A percentile compares a stretch with the other conserved stretches of the same genome.
Evolutionary conservation across 2,113 vertebrate species (phyloP).

Genomic region (Zosterops lateralis): DNA sequence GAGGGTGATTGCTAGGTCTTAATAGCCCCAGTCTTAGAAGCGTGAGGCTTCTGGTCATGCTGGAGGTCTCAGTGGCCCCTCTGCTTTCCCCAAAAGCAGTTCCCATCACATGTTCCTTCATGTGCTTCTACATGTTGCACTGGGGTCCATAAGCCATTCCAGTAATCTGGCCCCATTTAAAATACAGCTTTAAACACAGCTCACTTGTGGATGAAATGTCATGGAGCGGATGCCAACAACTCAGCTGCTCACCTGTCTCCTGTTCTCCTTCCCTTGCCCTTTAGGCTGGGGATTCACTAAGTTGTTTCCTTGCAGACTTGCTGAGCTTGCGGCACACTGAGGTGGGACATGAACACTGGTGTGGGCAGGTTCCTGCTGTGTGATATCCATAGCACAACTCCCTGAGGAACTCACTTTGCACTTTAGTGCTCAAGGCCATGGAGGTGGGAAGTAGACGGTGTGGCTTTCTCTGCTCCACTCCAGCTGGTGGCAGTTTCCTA

Average conservation of each 20-base stretch:
- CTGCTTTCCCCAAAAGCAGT: not conserved
- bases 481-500: not conserved
- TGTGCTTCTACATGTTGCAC: not conserved
- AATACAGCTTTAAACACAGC: not conserved
- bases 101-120: not conserved
- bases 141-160: not conserved
- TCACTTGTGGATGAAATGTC: not conserved
- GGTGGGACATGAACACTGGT: rapidly evolving
- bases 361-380: not conserved
- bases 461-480: not conserved
- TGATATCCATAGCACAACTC: not conserved
- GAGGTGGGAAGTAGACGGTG: not conserved
- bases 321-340: rapidly evolving
- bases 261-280: not conserved
- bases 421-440: rapidly evolving
- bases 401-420: not conserved
- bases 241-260: not conserved
- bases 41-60: rapidly evolving
- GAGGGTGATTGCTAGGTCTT: not conserved
- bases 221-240: not conserved
- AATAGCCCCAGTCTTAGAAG: not conserved
- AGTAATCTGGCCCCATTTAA: not conserved
- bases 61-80: not conserved
- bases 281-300: not conserved
- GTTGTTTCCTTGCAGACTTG: not conserved